A percentile compares a stretch with the other conserved stretches of the same genome.
Evolutionary conservation across 2,113 vertebrate species (phyloP).

Genomic region (Orycteropus afer): DNA sequence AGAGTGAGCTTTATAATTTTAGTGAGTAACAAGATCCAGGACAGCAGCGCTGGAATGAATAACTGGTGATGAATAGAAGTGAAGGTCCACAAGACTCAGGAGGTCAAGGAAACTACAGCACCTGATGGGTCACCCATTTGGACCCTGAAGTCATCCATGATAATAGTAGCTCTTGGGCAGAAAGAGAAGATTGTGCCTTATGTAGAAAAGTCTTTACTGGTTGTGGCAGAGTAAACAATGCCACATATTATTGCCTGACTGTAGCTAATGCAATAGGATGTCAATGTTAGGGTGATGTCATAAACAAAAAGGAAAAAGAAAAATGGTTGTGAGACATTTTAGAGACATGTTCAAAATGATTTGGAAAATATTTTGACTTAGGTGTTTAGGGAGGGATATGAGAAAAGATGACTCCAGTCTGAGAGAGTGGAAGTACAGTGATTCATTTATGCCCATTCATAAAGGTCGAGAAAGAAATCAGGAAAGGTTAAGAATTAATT

Average conservation of each 20-base stretch:
- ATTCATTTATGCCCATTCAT: not conserved
- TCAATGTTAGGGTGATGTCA: not conserved
- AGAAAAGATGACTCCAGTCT: not conserved
- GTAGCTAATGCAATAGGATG: not conserved
- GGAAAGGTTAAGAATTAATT: not conserved
- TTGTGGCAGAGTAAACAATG: not conserved
- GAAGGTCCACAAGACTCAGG: not conserved
- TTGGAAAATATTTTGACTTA: constrained; percentile 27
- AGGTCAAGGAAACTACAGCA: not conserved
- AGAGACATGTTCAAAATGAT: not conserved
- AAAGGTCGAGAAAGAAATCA: not conserved
- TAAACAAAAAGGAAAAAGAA: not conserved
- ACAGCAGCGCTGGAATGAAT: not conserved
- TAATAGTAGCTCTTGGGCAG: not conserved
- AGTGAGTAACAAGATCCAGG: not conserved
- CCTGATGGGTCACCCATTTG: not conserved
- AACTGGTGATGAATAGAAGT: not conserved
- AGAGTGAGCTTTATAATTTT: not conserved
- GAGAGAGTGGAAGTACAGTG: not conserved
- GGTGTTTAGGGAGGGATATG: not conserved
- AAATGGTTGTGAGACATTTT: not conserved
- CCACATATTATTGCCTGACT: not conserved
- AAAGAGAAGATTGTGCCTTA: not conserved
- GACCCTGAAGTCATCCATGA: not conserved
- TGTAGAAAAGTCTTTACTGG: not conserved